These are phyloP conservation scores for Catostylus mosaicus DNA, from an alignment of 30 jellyfish, hydroid and myxozoan genomes.

Conservation along the genomic window DNA sequence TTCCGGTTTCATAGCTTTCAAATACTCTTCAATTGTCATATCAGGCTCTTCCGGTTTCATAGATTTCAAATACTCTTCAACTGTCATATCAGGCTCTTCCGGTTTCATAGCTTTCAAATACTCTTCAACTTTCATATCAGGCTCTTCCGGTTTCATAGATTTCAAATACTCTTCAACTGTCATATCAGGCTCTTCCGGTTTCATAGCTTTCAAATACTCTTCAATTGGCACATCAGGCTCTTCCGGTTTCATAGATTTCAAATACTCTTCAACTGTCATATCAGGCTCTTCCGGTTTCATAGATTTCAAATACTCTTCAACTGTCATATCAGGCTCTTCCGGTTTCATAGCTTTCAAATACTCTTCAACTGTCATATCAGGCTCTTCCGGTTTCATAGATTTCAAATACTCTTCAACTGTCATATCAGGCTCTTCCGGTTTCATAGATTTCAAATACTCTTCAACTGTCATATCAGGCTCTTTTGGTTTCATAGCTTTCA, in stretches of 20 bases:
- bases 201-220: constrained; percentile 17
- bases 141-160: constrained; percentile 7
- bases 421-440: constrained; percentile 16
- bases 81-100: constrained; percentile 6
- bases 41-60: constrained; percentile 10
- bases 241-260: neutral
- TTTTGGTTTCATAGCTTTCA: constrained; percentile 11
- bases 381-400: constrained; percentile 6
- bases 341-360: constrained; percentile 14
- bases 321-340: constrained; percentile 6
- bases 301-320: constrained; percentile 18
- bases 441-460: constrained; percentile 8
- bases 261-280: constrained; percentile 10
- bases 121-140: constrained; percentile 1
- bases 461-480: constrained; percentile 37
- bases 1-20: constrained; percentile 4
- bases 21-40: constrained; percentile 17
- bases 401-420: constrained; percentile 32
- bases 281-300: constrained; percentile 5
- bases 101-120: constrained; percentile 16
- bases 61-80: constrained; percentile 18
- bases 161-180: constrained; percentile 25
- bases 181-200: constrained; percentile 9
- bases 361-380: constrained; percentile 36
- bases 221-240: constrained; percentile 39